Percentiles rank a stretch among this genome's conserved stretches.
phyloP scores from a whole-genome alignment of 2,888 invertebrate species.

The Dastarcus helophoroides region DNA sequence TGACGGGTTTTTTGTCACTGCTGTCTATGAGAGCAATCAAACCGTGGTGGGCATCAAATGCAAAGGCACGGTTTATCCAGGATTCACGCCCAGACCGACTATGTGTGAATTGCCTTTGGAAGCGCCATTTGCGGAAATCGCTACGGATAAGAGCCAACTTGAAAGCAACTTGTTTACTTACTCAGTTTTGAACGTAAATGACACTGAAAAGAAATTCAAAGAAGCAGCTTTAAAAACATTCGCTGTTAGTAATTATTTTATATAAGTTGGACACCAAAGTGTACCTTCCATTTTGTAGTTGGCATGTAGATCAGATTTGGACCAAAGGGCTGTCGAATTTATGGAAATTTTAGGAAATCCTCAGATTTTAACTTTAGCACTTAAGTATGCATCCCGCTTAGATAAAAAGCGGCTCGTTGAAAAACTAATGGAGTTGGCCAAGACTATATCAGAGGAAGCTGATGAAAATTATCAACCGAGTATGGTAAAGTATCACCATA shows the following conservation, averaged over 20 bases:
- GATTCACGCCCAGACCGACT: slow-evolving; percentile 76
- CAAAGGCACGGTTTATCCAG: slow-evolving; percentile 79
- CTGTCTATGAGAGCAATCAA: slow-evolving; percentile 67
- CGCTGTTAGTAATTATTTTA: slow-evolving; percentile 50
- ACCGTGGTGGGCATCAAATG: slow-evolving; percentile 75
- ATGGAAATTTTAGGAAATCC: slow-evolving; percentile 71
- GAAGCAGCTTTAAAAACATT: slow-evolving; percentile 82
- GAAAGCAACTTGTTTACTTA: slow-evolving; percentile 64
- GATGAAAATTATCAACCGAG: slow-evolving; percentile 10
- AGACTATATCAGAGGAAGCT: slow-evolving; percentile 20
- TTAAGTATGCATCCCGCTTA: slow-evolving; percentile 76
- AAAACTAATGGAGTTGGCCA: slow-evolving; percentile 43
- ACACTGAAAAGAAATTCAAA: slow-evolving; percentile 55
- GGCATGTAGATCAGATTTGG: slow-evolving; percentile 72
- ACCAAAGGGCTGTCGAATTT: slow-evolving; percentile 77
- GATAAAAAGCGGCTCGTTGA: slow-evolving; percentile 69
- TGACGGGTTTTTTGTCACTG: slow-evolving; percentile 65
- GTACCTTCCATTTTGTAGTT: slow-evolving; percentile 43
- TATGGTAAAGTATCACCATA: background rate
- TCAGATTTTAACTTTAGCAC: slow-evolving; percentile 67
- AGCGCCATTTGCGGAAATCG: slow-evolving; percentile 36
- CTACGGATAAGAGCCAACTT: slow-evolving; percentile 67
- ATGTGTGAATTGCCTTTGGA: slow-evolving; percentile 62
- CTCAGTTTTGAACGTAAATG: slow-evolving; percentile 48
- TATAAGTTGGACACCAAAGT: slow-evolving; percentile 7